A percentile compares a stretch with the other conserved stretches of the same genome.
phyloP scores from a whole-genome alignment of 2,113 vertebrate species.

The Antigone vipio region DNA sequence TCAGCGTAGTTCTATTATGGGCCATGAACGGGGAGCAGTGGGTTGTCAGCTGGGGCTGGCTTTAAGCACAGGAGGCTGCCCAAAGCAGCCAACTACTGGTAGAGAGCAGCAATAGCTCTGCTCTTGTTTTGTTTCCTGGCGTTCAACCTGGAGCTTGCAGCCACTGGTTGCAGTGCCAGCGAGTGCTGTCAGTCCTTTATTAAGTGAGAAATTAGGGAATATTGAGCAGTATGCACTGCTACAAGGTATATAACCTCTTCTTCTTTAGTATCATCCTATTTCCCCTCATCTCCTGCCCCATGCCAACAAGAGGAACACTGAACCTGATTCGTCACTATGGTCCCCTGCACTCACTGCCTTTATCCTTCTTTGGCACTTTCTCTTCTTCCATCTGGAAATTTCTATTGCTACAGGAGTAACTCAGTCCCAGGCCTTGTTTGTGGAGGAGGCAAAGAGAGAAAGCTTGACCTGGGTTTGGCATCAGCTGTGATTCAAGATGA shows the following conservation, averaged over 20 bases:
- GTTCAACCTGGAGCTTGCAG: neutral
- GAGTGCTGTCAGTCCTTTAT: neutral
- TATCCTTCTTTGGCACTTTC: neutral
- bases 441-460: neutral
- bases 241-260: neutral
- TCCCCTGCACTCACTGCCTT: accelerated
- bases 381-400: neutral
- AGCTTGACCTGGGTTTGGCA: neutral
- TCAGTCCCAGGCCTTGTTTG: neutral
- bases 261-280: neutral
- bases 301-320: neutral
- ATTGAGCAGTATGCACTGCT: neutral
- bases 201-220: neutral
- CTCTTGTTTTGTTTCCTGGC: neutral
- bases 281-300: neutral
- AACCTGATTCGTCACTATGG: neutral
- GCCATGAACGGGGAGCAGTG: neutral
- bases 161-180: neutral
- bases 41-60: neutral
- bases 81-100: neutral
- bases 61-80: neutral
- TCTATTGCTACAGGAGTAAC: neutral
- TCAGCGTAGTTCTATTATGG: accelerated
- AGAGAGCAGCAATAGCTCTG: neutral
- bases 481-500: neutral